Evolutionary conservation across 2,888 invertebrate species (phyloP).

Genomic region (Alviniconcha strummeri): DNA sequence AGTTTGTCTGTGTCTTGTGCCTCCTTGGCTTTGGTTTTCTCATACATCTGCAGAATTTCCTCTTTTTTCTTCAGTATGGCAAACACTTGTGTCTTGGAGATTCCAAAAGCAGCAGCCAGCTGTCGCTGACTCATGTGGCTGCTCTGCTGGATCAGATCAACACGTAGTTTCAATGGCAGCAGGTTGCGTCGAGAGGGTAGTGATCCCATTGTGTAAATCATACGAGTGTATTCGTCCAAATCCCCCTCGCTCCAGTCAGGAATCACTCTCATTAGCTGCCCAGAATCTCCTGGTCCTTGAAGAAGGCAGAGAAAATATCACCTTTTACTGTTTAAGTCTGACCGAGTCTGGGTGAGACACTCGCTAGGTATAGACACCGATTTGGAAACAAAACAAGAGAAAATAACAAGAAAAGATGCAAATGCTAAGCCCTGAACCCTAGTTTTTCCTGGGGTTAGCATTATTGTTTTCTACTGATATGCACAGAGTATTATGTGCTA

Average conservation of each 20-base stretch:
- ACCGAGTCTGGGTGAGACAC: background rate
- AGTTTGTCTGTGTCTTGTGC: background rate
- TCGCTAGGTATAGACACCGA: background rate
- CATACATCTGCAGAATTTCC: conserved; percentile 29
- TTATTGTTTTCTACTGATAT: background rate
- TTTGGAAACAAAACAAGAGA: background rate
- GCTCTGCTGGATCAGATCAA: conserved; percentile 30
- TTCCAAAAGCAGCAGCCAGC: conserved; percentile 32
- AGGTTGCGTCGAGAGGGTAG: background rate
- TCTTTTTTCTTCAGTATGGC: conserved; percentile 34
- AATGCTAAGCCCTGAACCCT: background rate
- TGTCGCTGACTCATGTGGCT: conserved; percentile 33
- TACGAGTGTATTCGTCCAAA: background rate
- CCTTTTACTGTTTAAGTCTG: background rate
- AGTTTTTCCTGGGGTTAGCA: background rate
- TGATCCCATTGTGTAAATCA: background rate
- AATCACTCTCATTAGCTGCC: background rate
- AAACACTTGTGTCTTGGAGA: conserved; percentile 35
- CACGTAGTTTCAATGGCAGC: conserved; percentile 33
- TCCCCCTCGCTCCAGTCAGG: conserved; percentile 5
- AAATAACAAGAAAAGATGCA: background rate
- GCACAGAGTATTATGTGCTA: background rate
- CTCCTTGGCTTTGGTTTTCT: conserved; percentile 9
- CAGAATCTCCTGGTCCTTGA: conserved; percentile 3
- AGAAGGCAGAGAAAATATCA: background rate